Evolutionary conservation across 64 coral and sea anemone species (phyloP).

Genomic region (Pocillopora verrucosa): DNA sequence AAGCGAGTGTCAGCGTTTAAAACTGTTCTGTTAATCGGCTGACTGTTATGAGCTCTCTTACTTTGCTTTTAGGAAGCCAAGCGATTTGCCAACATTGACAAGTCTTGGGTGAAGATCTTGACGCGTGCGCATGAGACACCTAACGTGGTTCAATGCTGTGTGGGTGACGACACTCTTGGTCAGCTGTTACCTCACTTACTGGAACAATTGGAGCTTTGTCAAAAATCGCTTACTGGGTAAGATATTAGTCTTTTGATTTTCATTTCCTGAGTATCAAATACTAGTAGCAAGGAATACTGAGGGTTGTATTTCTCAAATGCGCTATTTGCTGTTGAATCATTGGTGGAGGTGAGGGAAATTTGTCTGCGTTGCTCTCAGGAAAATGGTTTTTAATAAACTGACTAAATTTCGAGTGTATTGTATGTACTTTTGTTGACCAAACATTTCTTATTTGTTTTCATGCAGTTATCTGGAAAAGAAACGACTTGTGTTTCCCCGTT

Average conservation of each 20-base stretch:
- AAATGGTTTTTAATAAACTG: too few species aligned
- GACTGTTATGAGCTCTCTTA: background rate
- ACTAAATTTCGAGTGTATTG: too few species aligned
- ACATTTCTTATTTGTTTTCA: background rate
- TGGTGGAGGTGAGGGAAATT: too few species aligned
- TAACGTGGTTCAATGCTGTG: constrained; percentile 86
- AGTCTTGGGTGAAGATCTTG: constrained; percentile 96
- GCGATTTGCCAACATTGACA: constrained; percentile 88
- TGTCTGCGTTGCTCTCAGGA: too few species aligned
- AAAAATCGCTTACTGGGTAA: constrained; percentile 91
- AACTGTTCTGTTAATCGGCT: too few species aligned
- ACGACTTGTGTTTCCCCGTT: constrained; percentile 85
- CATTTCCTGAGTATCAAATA: background rate
- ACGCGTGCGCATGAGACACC: constrained; percentile 84
- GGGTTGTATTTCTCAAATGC: too few species aligned
- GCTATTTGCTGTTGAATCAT: too few species aligned
- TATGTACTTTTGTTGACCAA: background rate
- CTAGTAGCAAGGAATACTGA: too few species aligned
- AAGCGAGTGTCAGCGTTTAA: too few species aligned
- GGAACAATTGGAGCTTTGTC: constrained; percentile 87
- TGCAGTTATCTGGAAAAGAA: constrained; percentile 92
- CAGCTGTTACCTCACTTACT: constrained; percentile 84
- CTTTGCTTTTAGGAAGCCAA: constrained; percentile 77
- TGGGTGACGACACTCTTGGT: constrained; percentile 88
- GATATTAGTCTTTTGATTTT: background rate